phyloP scores from a whole-genome alignment of 2,797 vertebrate species.

The Sardinella longiceps region DNA sequence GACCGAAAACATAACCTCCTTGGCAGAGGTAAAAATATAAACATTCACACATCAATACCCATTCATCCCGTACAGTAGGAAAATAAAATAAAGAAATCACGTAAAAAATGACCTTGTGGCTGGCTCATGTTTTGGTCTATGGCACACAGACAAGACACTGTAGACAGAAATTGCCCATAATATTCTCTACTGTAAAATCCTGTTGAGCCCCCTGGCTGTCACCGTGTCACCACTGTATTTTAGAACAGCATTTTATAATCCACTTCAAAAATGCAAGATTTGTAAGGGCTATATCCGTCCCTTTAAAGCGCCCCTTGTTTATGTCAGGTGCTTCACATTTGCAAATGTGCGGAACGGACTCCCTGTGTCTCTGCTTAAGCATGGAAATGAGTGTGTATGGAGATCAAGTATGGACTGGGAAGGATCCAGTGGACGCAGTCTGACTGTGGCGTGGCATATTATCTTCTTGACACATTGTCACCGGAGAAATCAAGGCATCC shows the following conservation, averaged over 20 bases:
- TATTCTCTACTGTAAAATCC: conserved; percentile 52
- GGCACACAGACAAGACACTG: conserved; percentile 43
- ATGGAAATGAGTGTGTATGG: background rate
- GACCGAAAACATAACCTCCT: too few relatives aligned
- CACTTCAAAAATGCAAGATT: conserved; percentile 54
- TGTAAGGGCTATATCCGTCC: conserved; percentile 47
- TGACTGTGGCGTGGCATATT: background rate
- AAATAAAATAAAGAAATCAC: background rate
- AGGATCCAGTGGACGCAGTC: background rate
- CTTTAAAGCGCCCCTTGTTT: conserved; percentile 45
- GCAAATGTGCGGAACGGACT: conserved; percentile 28
- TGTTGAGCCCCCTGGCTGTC: conserved; percentile 46
- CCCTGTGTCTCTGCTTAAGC: background rate
- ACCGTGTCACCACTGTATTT: conserved; percentile 44
- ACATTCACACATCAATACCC: background rate
- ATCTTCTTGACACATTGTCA: conserved; percentile 33
- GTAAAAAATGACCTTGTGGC: background rate
- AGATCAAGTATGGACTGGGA: background rate
- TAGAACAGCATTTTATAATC: conserved; percentile 54
- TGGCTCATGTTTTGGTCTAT: conserved; percentile 39
- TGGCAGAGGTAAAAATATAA: too few relatives aligned
- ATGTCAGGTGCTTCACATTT: conserved; percentile 39
- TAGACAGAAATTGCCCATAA: conserved; percentile 51
- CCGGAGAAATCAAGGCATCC: conserved; percentile 36
- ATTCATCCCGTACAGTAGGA: background rate